Evolutionary conservation across 2,797 vertebrate genomes (phyloP).

Genomic region (Crocodylus rhombifer): DNA sequence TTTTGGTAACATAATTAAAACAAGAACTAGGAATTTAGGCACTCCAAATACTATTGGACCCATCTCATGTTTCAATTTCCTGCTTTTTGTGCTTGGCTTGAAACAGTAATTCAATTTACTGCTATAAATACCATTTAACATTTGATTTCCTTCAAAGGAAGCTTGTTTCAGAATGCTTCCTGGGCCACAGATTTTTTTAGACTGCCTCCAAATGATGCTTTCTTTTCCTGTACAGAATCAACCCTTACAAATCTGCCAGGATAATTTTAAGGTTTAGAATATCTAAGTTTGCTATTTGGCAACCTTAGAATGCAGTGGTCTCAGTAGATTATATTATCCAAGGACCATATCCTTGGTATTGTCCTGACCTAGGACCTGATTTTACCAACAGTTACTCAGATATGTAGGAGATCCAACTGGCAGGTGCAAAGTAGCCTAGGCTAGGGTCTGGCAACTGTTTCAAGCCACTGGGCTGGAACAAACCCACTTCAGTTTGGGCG

Average conservation of each 20-base stretch:
- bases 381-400: background rate
- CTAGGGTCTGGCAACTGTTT: no score
- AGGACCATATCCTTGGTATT: background rate
- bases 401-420: background rate
- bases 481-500: accelerated
- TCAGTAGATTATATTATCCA: background rate
- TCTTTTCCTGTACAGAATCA: background rate
- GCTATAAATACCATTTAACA: background rate
- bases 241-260: background rate
- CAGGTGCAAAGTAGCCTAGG: background rate
- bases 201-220: background rate
- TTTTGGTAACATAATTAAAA: background rate
- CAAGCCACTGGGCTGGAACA: accelerated
- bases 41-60: background rate
- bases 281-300: background rate
- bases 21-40: background rate
- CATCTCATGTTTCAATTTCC: background rate
- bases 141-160: background rate
- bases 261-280: background rate
- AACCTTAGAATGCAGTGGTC: background rate
- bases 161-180: background rate
- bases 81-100: background rate
- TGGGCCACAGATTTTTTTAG: background rate
- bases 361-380: background rate
- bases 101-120: background rate